A percentile compares a stretch with the other conserved stretches of the same genome.
Evolutionary conservation across 2,113 vertebrate genomes (phyloP).

Genomic region (Fulmarus glacialis): DNA sequence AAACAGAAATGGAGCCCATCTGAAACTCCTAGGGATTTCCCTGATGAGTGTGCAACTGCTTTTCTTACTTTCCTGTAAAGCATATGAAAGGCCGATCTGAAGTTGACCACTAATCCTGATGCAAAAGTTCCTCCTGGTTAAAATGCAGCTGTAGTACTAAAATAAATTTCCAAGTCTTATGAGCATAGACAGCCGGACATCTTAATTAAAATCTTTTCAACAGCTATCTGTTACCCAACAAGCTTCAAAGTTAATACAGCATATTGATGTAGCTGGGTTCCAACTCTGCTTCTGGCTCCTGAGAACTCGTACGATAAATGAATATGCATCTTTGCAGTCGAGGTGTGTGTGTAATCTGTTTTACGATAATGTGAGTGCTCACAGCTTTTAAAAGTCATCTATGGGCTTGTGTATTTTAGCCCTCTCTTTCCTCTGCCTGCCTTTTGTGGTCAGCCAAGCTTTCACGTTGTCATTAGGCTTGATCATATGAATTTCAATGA

Average conservation of each 20-base stretch:
- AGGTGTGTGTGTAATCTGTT: background rate
- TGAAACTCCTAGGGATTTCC: background rate
- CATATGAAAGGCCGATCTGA: fast-evolving
- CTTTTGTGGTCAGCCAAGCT: background rate
- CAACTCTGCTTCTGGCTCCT: background rate
- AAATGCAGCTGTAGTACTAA: background rate
- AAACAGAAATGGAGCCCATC: background rate
- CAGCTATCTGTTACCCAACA: background rate
- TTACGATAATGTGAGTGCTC: background rate
- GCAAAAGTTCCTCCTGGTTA: background rate
- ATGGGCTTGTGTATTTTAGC: background rate
- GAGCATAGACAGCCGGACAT: background rate
- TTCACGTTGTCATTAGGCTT: background rate
- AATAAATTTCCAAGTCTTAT: background rate
- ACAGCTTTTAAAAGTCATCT: background rate
- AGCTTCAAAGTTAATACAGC: background rate
- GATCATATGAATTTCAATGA: fast-evolving
- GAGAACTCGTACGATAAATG: background rate
- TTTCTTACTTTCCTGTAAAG: background rate
- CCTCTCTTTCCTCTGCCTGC: background rate
- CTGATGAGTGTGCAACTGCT: background rate
- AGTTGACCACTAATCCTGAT: background rate
- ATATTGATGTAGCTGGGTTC: background rate
- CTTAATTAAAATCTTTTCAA: background rate
- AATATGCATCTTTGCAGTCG: background rate